Percentiles rank a stretch among this genome's conserved stretches.
phyloP scores from a whole-genome alignment of 2,888 invertebrate species.

The Cheilosia scutellata region DNA sequence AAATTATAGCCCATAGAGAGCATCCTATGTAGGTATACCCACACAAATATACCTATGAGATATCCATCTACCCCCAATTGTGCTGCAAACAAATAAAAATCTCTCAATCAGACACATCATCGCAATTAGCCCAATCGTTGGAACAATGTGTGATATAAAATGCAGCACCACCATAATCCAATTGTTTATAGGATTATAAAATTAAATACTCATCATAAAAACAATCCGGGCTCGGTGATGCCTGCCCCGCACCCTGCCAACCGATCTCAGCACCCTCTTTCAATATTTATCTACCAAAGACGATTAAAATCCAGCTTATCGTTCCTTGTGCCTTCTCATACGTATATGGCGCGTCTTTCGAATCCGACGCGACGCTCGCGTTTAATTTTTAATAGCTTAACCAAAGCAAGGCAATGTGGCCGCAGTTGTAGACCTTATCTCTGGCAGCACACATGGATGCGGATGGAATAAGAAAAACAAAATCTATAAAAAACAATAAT shows the following conservation, averaged over 20 bases:
- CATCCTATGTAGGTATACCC: not conserved
- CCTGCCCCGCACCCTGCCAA: not conserved
- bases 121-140: conserved; percentile 63
- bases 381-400: conserved; percentile 30
- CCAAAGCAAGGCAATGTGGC: conserved; percentile 55
- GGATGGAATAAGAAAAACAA: conserved; percentile 56
- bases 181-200: conserved; percentile 74
- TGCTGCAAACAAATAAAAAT: conserved; percentile 26
- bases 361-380: conserved; percentile 39
- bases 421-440: conserved; percentile 39
- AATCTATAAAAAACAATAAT: conserved; percentile 55
- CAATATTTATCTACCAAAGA: conserved; percentile 70
- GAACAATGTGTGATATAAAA: conserved; percentile 70
- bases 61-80: conserved; percentile 2
- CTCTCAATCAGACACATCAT: conserved; percentile 66
- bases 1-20: too few species aligned
- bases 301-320: conserved; percentile 74
- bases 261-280: conserved; percentile 44
- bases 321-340: conserved; percentile 4
- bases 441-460: conserved; percentile 45
- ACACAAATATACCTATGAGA: not conserved
- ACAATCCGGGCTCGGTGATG: conserved; percentile 29
- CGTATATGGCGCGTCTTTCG: conserved; percentile 22
- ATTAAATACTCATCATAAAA: conserved; percentile 74
- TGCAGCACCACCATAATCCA: conserved; percentile 70